phyloP scores from a whole-genome alignment of 2,888 invertebrate species.

The Heteromyza rotundicornis region DNA sequence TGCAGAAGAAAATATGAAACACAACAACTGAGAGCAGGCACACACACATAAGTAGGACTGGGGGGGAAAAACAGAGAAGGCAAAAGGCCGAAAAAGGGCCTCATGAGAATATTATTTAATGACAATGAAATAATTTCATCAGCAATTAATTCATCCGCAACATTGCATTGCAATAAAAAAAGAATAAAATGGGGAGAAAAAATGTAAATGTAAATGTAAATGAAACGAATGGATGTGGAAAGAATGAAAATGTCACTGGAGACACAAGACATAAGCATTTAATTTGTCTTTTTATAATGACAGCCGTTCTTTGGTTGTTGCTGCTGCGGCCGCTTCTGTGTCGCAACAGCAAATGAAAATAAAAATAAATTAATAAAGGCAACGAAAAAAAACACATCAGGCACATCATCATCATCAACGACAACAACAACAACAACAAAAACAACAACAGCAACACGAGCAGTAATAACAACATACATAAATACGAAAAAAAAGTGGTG shows the following conservation, averaged over 20 bases:
- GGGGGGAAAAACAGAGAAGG: too few relatives aligned
- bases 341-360: conserved; percentile 24
- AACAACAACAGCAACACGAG: conserved; percentile 18
- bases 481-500: conserved; percentile 16
- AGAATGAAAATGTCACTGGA: conserved; percentile 26
- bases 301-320: neutral
- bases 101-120: neutral
- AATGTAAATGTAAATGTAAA: neutral
- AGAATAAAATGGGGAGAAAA: neutral
- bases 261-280: conserved; percentile 25
- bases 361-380: conserved; percentile 28
- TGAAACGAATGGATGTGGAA: neutral
- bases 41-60: conserved; percentile 9
- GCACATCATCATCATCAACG: neutral
- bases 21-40: conserved; percentile 28
- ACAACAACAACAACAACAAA: conserved; percentile 7
- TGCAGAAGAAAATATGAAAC: conserved; percentile 14
- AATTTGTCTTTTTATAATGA: conserved; percentile 25
- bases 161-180: neutral
- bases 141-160: conserved; percentile 3
- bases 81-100: neutral
- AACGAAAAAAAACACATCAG: conserved; percentile 13
- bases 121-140: conserved; percentile 3
- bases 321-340: neutral
- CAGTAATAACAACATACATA: conserved; percentile 9